Evolutionary conservation across 1,140 invertebrate genomes (phyloP).

Genomic region (Nymphalis io): DNA sequence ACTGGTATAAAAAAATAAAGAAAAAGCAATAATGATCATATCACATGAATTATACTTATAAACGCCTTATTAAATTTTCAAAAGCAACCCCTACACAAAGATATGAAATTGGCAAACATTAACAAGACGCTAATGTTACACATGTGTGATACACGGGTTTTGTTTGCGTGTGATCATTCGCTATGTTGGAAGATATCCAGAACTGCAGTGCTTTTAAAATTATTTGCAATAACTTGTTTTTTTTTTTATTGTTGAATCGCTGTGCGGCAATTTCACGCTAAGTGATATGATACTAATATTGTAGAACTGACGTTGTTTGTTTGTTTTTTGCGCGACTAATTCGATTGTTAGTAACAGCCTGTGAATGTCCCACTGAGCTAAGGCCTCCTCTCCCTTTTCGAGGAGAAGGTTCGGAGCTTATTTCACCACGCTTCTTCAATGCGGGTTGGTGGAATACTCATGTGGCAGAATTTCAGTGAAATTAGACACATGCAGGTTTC

Average conservation of each 20-base stretch:
- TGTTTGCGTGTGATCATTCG: conserved; percentile 34
- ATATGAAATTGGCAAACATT: conserved; percentile 9
- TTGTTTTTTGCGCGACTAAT: no score
- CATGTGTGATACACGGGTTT: conserved; percentile 13
- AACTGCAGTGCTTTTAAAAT: conserved; percentile 36
- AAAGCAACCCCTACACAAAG: neutral
- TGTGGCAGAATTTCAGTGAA: no score
- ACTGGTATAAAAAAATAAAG: no score
- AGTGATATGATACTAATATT: conserved; percentile 19
- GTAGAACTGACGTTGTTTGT: no score
- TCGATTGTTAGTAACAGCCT: no score
- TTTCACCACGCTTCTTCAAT: no score
- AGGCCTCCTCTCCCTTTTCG: no score
- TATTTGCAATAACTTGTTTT: conserved; percentile 35
- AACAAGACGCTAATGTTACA: conserved; percentile 4
- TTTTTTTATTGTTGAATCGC: conserved; percentile 18
- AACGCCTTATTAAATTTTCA: neutral
- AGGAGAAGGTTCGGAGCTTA: no score
- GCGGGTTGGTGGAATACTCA: no score
- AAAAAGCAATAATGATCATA: neutral
- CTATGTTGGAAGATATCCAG: conserved; percentile 30
- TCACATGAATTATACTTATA: neutral
- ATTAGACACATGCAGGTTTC: no score
- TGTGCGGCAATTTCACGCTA: conserved; percentile 32
- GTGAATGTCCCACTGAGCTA: no score